Evolutionary conservation across 2,797 vertebrate species (phyloP).

Genomic region (Dromococcyx pavoninus): DNA sequence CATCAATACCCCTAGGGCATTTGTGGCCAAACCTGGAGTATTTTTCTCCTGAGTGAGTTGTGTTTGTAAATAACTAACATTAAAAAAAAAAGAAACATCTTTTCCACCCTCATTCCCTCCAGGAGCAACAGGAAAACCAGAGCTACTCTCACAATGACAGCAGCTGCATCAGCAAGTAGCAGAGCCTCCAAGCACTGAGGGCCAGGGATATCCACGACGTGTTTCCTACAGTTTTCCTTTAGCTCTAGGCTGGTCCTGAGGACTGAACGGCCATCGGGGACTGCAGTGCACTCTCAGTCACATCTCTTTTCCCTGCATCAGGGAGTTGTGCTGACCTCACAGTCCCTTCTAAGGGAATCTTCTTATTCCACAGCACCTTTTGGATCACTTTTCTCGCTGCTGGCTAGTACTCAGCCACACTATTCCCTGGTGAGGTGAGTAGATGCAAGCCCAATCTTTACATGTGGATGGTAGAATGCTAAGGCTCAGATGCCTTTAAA

Average conservation of each 20-base stretch:
- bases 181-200: not conserved
- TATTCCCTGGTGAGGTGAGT: not conserved
- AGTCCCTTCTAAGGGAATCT: not conserved
- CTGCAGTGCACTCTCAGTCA: not conserved
- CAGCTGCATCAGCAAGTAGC: not conserved
- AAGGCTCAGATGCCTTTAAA: not conserved
- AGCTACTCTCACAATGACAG: not conserved
- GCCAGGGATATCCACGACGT: accelerated
- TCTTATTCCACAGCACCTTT: not conserved
- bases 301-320: not conserved
- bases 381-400: not conserved
- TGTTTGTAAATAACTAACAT: not conserved
- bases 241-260: not conserved
- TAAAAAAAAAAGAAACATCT: not conserved
- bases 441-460: not conserved
- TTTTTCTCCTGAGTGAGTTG: not conserved
- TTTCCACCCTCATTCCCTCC: not conserved
- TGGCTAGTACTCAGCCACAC: not conserved
- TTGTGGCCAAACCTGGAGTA: not conserved
- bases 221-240: not conserved
- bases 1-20: not conserved
- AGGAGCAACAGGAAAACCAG: not conserved
- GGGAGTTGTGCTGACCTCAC: not conserved
- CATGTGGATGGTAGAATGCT: not conserved
- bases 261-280: accelerated